Base-by-base conservation (phyloP, 2,888 invertebrate species). In the Drosophila quinaria region DNA sequence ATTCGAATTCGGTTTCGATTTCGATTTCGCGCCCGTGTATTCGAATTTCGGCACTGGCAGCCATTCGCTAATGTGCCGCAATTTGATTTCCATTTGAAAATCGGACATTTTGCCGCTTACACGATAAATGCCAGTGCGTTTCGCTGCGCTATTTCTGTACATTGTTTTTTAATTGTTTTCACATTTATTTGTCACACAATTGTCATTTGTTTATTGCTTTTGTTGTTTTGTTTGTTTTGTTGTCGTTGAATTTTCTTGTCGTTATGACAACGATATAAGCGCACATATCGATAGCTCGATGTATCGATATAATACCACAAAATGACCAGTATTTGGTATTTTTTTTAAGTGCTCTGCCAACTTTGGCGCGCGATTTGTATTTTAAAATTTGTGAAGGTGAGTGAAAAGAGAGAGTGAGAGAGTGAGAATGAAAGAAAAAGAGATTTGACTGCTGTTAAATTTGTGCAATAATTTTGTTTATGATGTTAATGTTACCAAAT, bases 21-120 rank as follows among this genome's bases (percentile, higher is more conserved):
- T 64, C n/a, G 83, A 29, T 11, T 44, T 64, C n/a, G 83, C 81
- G 39, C 84, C 84, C 1, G 44, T 9, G 13, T 87, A 78, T 51
- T 91, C 91, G 55, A 91, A 92, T 64, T 90, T 92, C 1, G 92
- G 92, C 59, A 93, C 84, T 47, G 91, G 90, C 29, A 93, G 78
- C 63, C 92, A 77, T 3, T 92, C 91, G 71, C 90, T 90, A 2
- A 93, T 84, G 51, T 89, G 90, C 3, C 82, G 64, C 19, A 85
- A 19, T 17, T 74, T 78, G n/a, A 85, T 42, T 9, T 74, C 65
- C 67, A 85, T 15, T 17, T 73, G 81, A 1, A 86, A 68, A 2
- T 84, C 76, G 0, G 33, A 79, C 4, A 92, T 91, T 51, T 82
- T 82, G 37, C 91, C 91, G 39, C 72, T 81, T 15, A 92, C 74